Evolutionary conservation across 2,888 invertebrate species (phyloP).

Genomic region (Carterocephalus palaemon): DNA sequence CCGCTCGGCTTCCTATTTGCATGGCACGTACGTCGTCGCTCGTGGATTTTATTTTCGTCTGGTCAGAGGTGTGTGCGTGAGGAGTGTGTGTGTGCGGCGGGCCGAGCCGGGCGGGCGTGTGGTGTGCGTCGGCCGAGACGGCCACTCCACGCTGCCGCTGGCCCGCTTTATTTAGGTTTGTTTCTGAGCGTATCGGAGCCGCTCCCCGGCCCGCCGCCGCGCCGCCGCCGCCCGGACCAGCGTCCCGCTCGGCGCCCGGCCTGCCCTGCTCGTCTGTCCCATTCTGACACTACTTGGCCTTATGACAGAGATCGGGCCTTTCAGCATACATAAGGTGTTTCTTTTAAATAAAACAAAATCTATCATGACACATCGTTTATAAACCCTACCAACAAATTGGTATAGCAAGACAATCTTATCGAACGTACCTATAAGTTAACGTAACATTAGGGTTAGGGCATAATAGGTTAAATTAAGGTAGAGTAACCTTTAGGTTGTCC

Average conservation of each 20-base stretch:
- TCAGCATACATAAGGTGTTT: slow-evolving; percentile 10
- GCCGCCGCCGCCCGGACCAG: slow-evolving; percentile 27
- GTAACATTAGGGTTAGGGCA: no score
- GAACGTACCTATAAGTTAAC: slow-evolving; percentile 3
- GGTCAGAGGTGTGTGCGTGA: slow-evolving; percentile 64
- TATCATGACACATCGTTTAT: not conserved
- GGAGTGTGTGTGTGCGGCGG: slow-evolving; percentile 35
- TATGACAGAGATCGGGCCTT: slow-evolving; percentile 12
- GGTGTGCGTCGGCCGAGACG: slow-evolving; percentile 57
- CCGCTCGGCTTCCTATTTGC: slow-evolving; percentile 74
- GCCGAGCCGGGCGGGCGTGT: slow-evolving; percentile 42
- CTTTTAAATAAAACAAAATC: not conserved
- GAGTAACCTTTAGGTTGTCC: slow-evolving; percentile 29
- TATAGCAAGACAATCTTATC: no score
- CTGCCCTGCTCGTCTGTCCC: slow-evolving; percentile 1
- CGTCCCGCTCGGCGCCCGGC: slow-evolving; percentile 35
- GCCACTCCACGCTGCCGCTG: slow-evolving; percentile 59
- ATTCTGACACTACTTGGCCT: not conserved
- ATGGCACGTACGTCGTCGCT: slow-evolving; percentile 69
- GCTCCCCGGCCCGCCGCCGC: slow-evolving; percentile 38
- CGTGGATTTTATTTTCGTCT: slow-evolving; percentile 78
- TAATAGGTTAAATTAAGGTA: no score
- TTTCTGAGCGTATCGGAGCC: slow-evolving; percentile 58
- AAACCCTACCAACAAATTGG: no score
- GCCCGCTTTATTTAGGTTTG: slow-evolving; percentile 73